These are phyloP conservation scores for Tapirus indicus DNA, from an alignment of 2,797 vertebrate genomes.

Conservation along the genomic window DNA sequence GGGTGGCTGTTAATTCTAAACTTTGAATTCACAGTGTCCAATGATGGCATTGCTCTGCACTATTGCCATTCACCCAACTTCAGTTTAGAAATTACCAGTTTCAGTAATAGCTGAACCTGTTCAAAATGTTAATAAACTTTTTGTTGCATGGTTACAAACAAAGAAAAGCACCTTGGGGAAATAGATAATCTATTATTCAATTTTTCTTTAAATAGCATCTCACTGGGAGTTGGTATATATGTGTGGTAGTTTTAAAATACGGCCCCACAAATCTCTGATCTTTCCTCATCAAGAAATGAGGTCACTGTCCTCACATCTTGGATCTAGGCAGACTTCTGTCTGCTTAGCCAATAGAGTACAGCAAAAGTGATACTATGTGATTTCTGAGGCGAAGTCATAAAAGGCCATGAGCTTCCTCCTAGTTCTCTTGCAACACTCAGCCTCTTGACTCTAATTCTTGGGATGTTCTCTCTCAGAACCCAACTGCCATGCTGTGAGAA, in stretches of 20 bases:
- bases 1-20: neutral
- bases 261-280: neutral
- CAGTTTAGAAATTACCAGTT: neutral
- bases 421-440: neutral
- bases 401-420: neutral
- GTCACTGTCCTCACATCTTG: neutral
- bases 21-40: neutral
- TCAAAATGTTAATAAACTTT: neutral
- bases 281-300: neutral
- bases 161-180: neutral
- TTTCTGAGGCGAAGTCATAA: neutral
- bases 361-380: neutral
- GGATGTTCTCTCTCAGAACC: neutral
- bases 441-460: neutral
- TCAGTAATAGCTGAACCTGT: neutral
- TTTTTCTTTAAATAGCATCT: neutral
- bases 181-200: neutral
- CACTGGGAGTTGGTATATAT: neutral
- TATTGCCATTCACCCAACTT: neutral
- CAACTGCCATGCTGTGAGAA: neutral
- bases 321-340: neutral
- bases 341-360: neutral
- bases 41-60: neutral
- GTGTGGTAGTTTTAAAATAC: neutral
- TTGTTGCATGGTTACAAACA: neutral